Conservation (phyloP, 2,113 vertebrate genomes). For the Rhineura floridana region DNA sequence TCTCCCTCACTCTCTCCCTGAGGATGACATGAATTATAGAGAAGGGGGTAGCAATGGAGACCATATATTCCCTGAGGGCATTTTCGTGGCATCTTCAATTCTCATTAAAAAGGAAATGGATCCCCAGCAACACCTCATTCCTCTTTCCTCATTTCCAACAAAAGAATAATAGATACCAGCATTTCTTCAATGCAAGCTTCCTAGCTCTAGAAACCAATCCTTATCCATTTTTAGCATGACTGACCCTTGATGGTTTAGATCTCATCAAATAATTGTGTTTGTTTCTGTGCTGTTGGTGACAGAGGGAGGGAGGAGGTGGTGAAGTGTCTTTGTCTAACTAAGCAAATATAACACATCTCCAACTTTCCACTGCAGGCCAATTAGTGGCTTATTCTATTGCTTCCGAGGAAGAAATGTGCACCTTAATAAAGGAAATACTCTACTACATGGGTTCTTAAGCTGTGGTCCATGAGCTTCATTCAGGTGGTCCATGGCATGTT, state of each 20-base stretch:
- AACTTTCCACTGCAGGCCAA: neutral
- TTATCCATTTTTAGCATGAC: neutral
- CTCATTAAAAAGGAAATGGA: neutral
- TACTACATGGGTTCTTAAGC: too few species aligned
- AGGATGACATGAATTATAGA: neutral
- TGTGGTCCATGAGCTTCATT: too few species aligned
- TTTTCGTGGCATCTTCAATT: neutral
- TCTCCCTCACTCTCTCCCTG: neutral
- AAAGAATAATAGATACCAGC: neutral
- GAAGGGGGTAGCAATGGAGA: neutral
- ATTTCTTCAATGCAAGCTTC: neutral
- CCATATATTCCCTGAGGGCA: neutral
- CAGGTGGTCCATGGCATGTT: too few species aligned
- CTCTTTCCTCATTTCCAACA: neutral
- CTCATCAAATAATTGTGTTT: neutral
- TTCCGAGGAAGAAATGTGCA: neutral
- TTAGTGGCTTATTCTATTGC: neutral
- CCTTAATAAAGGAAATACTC: neutral
- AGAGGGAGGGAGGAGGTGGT: neutral
- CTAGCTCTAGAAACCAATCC: neutral
- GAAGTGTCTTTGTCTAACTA: neutral
- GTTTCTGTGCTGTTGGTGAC: neutral
- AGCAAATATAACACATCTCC: neutral
- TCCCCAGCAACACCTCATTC: neutral
- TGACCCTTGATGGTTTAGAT: neutral